phyloP scores from a whole-genome alignment of 2,113 vertebrate species.

The Zootoca vivipara region DNA sequence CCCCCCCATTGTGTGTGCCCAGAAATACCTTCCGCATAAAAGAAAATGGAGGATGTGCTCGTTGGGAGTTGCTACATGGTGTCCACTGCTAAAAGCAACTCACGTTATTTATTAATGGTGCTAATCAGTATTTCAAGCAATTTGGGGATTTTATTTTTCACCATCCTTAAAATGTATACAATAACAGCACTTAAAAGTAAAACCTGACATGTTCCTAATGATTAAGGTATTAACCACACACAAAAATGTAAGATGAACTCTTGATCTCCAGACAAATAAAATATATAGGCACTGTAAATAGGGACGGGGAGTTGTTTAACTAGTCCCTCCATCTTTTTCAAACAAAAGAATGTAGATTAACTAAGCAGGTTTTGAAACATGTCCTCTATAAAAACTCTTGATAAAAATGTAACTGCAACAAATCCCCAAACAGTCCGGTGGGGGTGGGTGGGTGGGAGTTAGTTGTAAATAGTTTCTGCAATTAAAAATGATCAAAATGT shows the following conservation, averaged over 20 bases:
- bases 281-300: not conserved
- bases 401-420: not conserved
- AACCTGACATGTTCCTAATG: not conserved
- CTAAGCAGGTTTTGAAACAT: not conserved
- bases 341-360: accelerated
- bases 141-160: not conserved
- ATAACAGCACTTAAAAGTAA: not conserved
- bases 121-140: not conserved
- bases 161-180: not conserved
- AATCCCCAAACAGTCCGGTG: slow-evolving; percentile 5
- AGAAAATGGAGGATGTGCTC: not conserved
- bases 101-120: not conserved
- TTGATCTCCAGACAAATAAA: not conserved
- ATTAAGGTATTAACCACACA: not conserved
- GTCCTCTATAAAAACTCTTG: not conserved
- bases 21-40: not conserved
- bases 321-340: accelerated
- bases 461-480: slow-evolving; percentile 24
- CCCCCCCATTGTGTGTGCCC: not conserved
- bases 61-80: not conserved
- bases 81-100: not conserved
- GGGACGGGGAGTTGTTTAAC: not conserved
- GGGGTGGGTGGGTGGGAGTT: not conserved
- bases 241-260: not conserved
- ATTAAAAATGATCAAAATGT: slow-evolving; percentile 50